A percentile compares a stretch with the other conserved stretches of the same genome.
Conservation (phyloP, 1,140 invertebrate species). For the Dendrolimus kikuchii region DNA sequence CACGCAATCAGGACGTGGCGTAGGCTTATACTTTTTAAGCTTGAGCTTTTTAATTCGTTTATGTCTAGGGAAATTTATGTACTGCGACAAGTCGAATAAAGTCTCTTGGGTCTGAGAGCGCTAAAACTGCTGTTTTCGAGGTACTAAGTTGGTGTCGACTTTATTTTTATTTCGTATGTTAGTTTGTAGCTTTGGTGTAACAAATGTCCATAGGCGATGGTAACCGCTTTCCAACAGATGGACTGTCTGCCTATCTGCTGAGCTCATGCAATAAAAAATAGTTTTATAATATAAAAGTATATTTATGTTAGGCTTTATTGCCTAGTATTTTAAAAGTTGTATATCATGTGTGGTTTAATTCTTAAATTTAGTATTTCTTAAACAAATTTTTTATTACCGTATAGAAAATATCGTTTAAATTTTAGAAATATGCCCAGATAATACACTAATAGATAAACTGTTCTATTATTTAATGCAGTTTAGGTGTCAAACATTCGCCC, state of each 20-base stretch:
- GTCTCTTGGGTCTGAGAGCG: background rate
- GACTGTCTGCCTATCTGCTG: no score
- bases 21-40: conserved; percentile 3
- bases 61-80: conserved; percentile 15
- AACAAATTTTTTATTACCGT: no score
- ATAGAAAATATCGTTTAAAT: no score
- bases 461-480: no score
- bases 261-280: background rate
- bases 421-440: no score
- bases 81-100: conserved; percentile 12
- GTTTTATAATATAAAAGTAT: no score
- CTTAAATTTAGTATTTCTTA: no score
- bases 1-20: background rate
- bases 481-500: no score
- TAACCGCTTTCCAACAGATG: no score
- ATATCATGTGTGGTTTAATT: background rate
- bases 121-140: conserved; percentile 6
- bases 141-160: background rate
- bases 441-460: no score
- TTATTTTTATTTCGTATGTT: background rate
- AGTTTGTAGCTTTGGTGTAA: background rate
- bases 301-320: background rate
- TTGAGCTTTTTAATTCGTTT: conserved; percentile 14
- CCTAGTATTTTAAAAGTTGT: background rate
- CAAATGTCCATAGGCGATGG: no score